A percentile compares a stretch with the other conserved stretches of the same genome.
These are phyloP conservation scores for Numenius arquata DNA, from an alignment of 2,113 vertebrate genomes.

Conservation along the genomic window DNA sequence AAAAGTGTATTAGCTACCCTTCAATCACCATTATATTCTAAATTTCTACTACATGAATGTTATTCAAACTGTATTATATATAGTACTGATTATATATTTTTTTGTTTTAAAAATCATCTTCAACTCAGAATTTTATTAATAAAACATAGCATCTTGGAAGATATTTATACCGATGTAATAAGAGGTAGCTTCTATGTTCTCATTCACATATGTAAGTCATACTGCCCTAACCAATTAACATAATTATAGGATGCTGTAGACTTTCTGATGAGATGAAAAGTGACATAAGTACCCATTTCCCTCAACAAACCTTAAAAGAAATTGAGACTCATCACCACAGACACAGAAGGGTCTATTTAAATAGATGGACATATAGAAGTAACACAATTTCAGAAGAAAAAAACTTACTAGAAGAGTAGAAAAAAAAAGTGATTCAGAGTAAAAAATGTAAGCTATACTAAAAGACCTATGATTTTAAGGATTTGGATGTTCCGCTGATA, in stretches of 20 bases:
- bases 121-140: neutral
- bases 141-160: neutral
- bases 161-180: neutral
- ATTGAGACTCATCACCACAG: rapidly evolving
- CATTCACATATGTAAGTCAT: neutral
- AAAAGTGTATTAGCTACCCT: neutral
- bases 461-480: neutral
- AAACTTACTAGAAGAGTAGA: neutral
- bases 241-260: neutral
- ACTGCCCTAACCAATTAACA: neutral
- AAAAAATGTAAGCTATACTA: neutral
- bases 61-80: neutral
- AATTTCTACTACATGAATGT: neutral
- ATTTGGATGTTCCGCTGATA: neutral
- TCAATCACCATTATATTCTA: neutral
- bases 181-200: neutral
- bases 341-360: neutral
- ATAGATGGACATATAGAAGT: neutral
- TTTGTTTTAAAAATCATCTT: neutral
- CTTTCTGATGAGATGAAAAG: neutral
- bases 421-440: neutral
- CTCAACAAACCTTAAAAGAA: neutral
- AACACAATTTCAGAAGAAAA: neutral
- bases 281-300: neutral
- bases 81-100: neutral